Evolutionary conservation across 2,113 vertebrate species (phyloP).

Genomic region (Cyanoramphus novaezelandiae): DNA sequence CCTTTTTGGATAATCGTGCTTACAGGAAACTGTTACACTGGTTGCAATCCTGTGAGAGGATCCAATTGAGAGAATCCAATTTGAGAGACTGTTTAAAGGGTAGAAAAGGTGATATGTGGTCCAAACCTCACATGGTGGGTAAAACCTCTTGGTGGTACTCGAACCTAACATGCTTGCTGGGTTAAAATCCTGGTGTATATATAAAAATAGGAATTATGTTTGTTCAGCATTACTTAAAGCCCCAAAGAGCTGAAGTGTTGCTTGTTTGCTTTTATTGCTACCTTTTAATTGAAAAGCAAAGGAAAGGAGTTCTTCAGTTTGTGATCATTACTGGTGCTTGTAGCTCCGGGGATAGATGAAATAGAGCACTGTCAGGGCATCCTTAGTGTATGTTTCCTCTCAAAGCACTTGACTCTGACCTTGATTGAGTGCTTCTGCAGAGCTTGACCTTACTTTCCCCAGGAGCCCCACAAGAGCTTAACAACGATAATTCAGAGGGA

Average conservation of each 20-base stretch:
- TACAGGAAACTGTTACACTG: accelerated
- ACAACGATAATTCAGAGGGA: background rate
- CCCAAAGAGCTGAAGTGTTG: background rate
- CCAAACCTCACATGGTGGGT: background rate
- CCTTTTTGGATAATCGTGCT: background rate
- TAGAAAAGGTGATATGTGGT: background rate
- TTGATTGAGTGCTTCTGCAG: accelerated
- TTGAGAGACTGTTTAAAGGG: background rate
- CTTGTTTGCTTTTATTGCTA: background rate
- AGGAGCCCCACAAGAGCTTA: background rate
- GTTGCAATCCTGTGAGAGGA: background rate
- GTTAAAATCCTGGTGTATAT: background rate
- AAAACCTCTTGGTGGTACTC: background rate
- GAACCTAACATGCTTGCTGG: background rate
- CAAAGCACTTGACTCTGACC: background rate
- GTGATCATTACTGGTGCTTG: background rate
- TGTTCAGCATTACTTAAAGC: background rate
- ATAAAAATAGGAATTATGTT: accelerated
- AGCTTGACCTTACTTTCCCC: background rate
- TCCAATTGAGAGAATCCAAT: too few relatives aligned
- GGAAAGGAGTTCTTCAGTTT: background rate
- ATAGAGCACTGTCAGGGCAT: background rate
- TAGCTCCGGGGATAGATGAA: background rate
- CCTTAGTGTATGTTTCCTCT: background rate
- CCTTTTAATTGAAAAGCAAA: background rate